phyloP scores from a whole-genome alignment of 2,113 vertebrate genomes.

The Noctilio leporinus region DNA sequence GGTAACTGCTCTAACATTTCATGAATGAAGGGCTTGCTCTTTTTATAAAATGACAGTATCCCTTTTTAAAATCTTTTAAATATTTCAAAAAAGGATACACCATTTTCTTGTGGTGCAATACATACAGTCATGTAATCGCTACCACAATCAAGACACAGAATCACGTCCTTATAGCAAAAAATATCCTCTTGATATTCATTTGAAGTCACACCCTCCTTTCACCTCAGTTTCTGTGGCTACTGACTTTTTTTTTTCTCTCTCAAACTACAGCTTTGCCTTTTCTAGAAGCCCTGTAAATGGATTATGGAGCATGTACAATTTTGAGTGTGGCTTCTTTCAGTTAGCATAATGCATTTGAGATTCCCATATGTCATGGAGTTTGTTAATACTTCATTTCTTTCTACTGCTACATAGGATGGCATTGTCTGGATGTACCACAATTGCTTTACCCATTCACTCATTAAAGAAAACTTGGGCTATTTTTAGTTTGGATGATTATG shows the following conservation, averaged over 20 bases:
- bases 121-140: neutral
- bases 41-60: neutral
- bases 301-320: neutral
- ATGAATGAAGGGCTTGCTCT: neutral
- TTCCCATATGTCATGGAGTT: neutral
- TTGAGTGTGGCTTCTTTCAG: neutral
- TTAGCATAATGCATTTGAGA: neutral
- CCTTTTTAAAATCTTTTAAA: neutral
- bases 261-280: neutral
- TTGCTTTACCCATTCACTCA: neutral
- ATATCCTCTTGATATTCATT: neutral
- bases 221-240: neutral
- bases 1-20: neutral
- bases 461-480: neutral
- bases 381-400: neutral
- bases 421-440: neutral
- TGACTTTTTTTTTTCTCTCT: neutral
- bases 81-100: neutral
- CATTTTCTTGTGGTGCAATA: neutral
- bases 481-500: neutral
- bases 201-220: neutral
- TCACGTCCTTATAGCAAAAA: neutral
- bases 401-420: neutral
- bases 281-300: neutral
- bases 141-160: neutral